Base-by-base conservation (phyloP, 2,113 vertebrate genomes). In the Syngnathus typhle region DNA sequence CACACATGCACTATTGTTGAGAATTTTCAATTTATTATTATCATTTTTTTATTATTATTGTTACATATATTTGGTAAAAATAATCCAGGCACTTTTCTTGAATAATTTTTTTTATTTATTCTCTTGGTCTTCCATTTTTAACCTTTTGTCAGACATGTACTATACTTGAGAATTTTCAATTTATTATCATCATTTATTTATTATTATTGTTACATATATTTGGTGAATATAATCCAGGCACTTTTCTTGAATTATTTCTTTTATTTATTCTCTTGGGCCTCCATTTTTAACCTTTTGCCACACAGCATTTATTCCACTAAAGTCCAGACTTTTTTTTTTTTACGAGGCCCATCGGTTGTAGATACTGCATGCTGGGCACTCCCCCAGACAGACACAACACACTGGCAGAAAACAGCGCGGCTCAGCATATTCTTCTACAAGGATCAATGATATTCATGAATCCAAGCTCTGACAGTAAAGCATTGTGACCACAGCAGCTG, bases 101-200 rank as follows among this genome's bases (percentile, higher is more conserved):
- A 27, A 27, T 27, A 2, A 27, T 2, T 27, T 27, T 27, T 23
- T 27, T 27, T 27, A 27, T 27, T 27, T 27, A 27, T 27, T 27
- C 27, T 27, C 27, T 27, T 27, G 1, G 27, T 1, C 2, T 44
- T 81, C 71, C 78, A 64, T 51, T 37, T 61, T 67, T 47, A 55
- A 75, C 78, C 72, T 73, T 73, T 81, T 71, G 68, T 38, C 1
- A 64, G 64, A 61, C 39, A 9, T 0, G 46, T 38, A 59, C 8
- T 15, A 75, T 63, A 43, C 32, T 56, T 49, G 41, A 39, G 11
- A 8, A 60, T 7, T 39, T 59, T 43, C 13, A 12, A 41, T 39
- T 61, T 32, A 32, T 32, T 32, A 32, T 32, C 3, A 32, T 32
- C 27, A 32, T 32, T 32, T 32, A 3, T 32, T 32, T 32, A 32